Evolutionary conservation across 2,797 vertebrate species (phyloP).

Genomic region (Schizopygopsis malacanthus): DNA sequence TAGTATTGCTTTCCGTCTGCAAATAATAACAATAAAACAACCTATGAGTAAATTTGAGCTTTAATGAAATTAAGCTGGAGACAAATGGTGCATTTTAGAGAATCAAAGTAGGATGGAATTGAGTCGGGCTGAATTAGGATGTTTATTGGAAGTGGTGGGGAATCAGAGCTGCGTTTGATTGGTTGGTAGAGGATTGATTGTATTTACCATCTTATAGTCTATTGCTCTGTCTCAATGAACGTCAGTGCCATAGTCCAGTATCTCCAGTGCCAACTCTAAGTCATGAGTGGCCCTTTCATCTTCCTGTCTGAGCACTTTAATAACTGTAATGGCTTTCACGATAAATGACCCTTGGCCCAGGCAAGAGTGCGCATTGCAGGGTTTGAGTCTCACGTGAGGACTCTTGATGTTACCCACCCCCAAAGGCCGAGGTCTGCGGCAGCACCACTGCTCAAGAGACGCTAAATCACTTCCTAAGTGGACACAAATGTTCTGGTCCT

Average conservation of each 20-base stretch:
- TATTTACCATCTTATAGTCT: slow-evolving; percentile 37
- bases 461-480: slow-evolving; percentile 56
- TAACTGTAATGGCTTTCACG: slow-evolving; percentile 77
- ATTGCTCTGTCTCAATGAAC: slow-evolving; percentile 41
- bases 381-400: slow-evolving; percentile 77
- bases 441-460: not conserved
- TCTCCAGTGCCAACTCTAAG: slow-evolving; percentile 74
- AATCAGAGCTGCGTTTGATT: slow-evolving; percentile 30
- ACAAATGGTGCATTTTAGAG: slow-evolving; percentile 29
- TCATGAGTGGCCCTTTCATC: slow-evolving; percentile 76
- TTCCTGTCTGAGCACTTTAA: slow-evolving; percentile 82
- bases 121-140: slow-evolving; percentile 17
- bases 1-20: slow-evolving; percentile 29
- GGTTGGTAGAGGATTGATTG: slow-evolving; percentile 8
- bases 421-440: slow-evolving; percentile 3
- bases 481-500: slow-evolving; percentile 38
- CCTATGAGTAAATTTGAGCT: slow-evolving; percentile 34
- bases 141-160: slow-evolving; percentile 30
- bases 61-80: slow-evolving; percentile 48
- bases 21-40: slow-evolving; percentile 47
- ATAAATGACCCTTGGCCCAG: slow-evolving; percentile 76
- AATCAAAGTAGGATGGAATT: slow-evolving; percentile 26
- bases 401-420: slow-evolving; percentile 65
- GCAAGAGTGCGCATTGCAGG: slow-evolving; percentile 73
- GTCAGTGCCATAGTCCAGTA: slow-evolving; percentile 68